phyloP scores from a whole-genome alignment of 2,888 invertebrate genomes.

The Melanostoma mellinum region DNA sequence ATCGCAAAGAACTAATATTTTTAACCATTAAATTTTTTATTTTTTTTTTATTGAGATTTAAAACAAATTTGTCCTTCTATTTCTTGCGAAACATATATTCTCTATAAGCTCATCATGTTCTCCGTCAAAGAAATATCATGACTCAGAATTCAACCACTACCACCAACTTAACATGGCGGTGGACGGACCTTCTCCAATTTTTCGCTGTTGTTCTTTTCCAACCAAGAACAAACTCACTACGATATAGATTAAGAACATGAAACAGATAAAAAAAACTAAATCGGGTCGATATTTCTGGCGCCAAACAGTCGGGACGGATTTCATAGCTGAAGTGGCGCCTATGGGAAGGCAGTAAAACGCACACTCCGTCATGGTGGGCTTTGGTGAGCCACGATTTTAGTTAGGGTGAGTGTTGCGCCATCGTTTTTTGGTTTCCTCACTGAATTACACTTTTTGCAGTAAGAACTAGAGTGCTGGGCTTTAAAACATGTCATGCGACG shows the following conservation, averaged over 20 bases:
- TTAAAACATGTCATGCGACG: conserved; percentile 58
- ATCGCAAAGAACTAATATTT: too few species aligned
- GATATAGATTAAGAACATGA: conserved; percentile 65
- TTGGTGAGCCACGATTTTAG: conserved; percentile 1
- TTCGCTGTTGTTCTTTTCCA: conserved; percentile 12
- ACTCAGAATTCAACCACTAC: conserved; percentile 20
- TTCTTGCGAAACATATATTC: too few species aligned
- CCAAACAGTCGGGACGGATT: conserved; percentile 79
- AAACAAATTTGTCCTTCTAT: too few species aligned
- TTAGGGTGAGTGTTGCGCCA: conserved; percentile 45
- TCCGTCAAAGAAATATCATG: conserved; percentile 27
- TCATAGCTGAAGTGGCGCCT: conserved; percentile 80
- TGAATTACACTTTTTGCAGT: conserved; percentile 43
- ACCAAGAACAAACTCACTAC: conserved; percentile 33
- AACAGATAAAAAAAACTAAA: conserved; percentile 71
- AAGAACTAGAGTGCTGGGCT: conserved; percentile 37
- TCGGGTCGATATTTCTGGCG: conserved; percentile 79
- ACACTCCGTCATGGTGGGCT: conserved; percentile 53
- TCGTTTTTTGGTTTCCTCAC: conserved; percentile 32
- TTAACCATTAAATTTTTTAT: too few species aligned
- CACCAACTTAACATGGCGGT: conserved; percentile 43
- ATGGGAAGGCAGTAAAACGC: conserved; percentile 73
- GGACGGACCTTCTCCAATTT: conserved; percentile 48
- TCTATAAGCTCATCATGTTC: conserved; percentile 34
- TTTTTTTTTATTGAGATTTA: too few species aligned